Evolutionary conservation across 2,797 vertebrate species (phyloP).

Genomic region (Morelia viridis): DNA sequence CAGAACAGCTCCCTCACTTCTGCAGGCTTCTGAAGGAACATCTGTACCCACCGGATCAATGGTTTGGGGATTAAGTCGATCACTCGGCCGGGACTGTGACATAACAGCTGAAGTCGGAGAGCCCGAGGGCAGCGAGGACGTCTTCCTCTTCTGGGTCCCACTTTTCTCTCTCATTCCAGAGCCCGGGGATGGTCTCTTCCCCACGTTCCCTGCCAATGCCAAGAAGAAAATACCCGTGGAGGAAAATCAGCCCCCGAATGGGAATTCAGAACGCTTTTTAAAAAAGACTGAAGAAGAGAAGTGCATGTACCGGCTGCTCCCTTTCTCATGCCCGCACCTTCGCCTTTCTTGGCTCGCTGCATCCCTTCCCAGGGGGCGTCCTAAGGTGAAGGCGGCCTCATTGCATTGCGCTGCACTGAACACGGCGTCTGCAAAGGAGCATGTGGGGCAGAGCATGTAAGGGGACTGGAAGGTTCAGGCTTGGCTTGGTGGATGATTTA

Average conservation of each 20-base stretch:
- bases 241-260: background rate
- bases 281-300: background rate
- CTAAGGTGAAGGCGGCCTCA: background rate
- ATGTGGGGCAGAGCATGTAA: background rate
- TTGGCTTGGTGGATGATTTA: background rate
- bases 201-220: conserved; percentile 51
- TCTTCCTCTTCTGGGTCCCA: conserved; percentile 57
- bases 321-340: conserved; percentile 19
- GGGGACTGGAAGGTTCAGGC: background rate
- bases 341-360: conserved; percentile 41
- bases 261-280: background rate
- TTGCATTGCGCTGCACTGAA: background rate
- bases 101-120: conserved; percentile 51
- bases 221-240: background rate
- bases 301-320: conserved; percentile 47
- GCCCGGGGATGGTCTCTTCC: conserved; percentile 60
- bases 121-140: conserved; percentile 11
- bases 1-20: background rate
- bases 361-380: conserved; percentile 8
- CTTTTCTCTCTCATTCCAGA: conserved; percentile 54
- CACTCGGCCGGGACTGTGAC: conserved; percentile 73
- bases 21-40: background rate
- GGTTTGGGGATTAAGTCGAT: conserved; percentile 81
- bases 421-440: background rate
- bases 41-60: conserved; percentile 75